Conservation (phyloP, 2,797 vertebrate genomes). For the Crenichthys baileyi region DNA sequence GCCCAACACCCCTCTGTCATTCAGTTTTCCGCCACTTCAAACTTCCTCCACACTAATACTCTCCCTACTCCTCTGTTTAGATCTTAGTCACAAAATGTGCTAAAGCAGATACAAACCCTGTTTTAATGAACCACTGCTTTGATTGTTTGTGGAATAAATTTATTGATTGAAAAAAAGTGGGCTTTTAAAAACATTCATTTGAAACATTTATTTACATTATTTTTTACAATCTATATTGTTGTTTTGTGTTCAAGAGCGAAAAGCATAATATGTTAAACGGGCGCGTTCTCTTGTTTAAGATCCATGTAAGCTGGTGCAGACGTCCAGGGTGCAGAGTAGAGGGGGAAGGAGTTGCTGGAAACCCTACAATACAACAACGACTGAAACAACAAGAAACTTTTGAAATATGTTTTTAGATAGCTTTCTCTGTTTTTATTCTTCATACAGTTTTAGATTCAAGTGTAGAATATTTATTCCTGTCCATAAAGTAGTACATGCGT, state of each 20-base stretch:
- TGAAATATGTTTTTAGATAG: not conserved
- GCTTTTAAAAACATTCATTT: not conserved
- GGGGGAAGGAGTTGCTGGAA: not conserved
- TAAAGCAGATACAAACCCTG: slow-evolving; percentile 33
- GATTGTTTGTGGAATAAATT: not conserved
- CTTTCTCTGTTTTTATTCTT: not conserved
- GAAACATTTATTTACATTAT: not conserved
- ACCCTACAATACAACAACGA: not conserved
- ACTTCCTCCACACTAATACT: slow-evolving; percentile 10
- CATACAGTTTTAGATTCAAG: not conserved
- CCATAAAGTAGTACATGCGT: not conserved
- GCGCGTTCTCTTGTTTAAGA: not conserved
- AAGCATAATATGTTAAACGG: not conserved
- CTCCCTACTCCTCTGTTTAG: slow-evolving; percentile 42
- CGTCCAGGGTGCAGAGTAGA: not conserved
- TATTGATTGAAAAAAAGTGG: not conserved
- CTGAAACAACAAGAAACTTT: not conserved
- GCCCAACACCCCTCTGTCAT: slow-evolving; percentile 31
- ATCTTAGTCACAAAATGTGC: slow-evolving; percentile 56
- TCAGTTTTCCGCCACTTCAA: slow-evolving; percentile 31
- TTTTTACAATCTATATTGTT: not conserved
- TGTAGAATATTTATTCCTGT: not conserved
- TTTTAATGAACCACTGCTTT: slow-evolving; percentile 22
- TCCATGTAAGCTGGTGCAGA: not conserved
- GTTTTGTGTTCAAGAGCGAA: not conserved